These are phyloP conservation scores for Manduca sexta DNA, from an alignment of 1,140 invertebrate genomes.

Conservation along the genomic window DNA sequence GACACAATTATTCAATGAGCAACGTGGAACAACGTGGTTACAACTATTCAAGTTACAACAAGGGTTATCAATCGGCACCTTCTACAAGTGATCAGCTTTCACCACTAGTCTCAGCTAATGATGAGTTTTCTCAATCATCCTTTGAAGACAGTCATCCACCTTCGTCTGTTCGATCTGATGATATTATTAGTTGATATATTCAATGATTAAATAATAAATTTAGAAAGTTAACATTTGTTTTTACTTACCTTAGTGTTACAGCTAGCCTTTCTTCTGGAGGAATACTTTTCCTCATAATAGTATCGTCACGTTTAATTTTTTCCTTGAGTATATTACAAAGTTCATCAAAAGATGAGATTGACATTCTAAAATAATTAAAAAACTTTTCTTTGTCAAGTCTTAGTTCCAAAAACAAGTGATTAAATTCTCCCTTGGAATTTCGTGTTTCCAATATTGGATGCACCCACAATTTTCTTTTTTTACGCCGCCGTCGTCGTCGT, in stretches of 20 bases:
- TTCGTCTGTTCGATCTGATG: slow-evolving; percentile 7
- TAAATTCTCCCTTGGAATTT: neutral
- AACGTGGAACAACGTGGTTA: slow-evolving; percentile 18
- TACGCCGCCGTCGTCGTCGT: slow-evolving; percentile 8
- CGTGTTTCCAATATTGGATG: slow-evolving; percentile 7
- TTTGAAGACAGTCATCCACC: slow-evolving; percentile 8
- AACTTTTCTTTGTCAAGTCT: slow-evolving; percentile 6
- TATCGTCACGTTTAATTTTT: slow-evolving; percentile 8
- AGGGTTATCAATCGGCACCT: slow-evolving; percentile 7
- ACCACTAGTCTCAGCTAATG: slow-evolving; percentile 10
- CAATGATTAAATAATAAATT: slow-evolving; percentile 16
- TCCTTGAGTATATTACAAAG: slow-evolving; percentile 5
- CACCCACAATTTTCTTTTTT: slow-evolving; percentile 12
- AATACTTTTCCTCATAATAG: slow-evolving; percentile 6
- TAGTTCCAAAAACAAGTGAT: slow-evolving; percentile 3
- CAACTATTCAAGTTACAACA: no score
- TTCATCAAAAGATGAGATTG: slow-evolving; percentile 7
- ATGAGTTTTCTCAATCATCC: slow-evolving; percentile 7
- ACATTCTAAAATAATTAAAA: slow-evolving; percentile 12
- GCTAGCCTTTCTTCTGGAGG: slow-evolving; percentile 6
- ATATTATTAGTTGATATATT: slow-evolving; percentile 14
- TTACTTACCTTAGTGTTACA: slow-evolving; percentile 21
- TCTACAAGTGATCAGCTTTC: no score
- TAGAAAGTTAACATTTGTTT: slow-evolving; percentile 3
- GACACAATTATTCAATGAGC: slow-evolving; percentile 4